A percentile compares a stretch with the other conserved stretches of the same genome.
Conservation (phyloP, 1,140 invertebrate genomes). For the Drosophila baimaii region DNA sequence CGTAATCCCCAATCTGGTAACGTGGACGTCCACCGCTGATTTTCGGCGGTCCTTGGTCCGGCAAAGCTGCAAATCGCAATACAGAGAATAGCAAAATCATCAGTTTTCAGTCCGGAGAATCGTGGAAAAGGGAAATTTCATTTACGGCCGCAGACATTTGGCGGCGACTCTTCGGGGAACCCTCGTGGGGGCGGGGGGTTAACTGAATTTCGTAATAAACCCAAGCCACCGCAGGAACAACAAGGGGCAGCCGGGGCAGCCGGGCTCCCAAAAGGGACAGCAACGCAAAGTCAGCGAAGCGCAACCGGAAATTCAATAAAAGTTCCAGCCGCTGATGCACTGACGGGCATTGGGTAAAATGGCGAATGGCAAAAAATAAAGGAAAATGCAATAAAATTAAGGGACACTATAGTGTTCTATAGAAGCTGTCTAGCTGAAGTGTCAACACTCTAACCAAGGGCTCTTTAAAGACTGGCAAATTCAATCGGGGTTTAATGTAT, state of each 20-base stretch:
- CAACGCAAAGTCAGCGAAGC: slow-evolving; percentile 53
- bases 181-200: too few species aligned
- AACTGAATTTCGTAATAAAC: slow-evolving; percentile 66
- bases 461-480: not conserved
- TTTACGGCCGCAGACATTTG: slow-evolving; percentile 62
- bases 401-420: slow-evolving; percentile 20
- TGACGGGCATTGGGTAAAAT: slow-evolving; percentile 68
- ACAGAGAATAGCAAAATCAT: slow-evolving; percentile 14
- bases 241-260: not conserved
- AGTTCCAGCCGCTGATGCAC: slow-evolving; percentile 79
- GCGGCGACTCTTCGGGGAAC: slow-evolving; percentile 6
- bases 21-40: slow-evolving; percentile 88
- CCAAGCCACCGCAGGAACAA: slow-evolving; percentile 48
- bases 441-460: slow-evolving; percentile 44
- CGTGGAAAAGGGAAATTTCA: slow-evolving; percentile 61
- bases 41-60: slow-evolving; percentile 87
- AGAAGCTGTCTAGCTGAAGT: slow-evolving; percentile 8
- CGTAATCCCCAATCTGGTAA: slow-evolving; percentile 88
- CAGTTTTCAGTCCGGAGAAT: slow-evolving; percentile 25
- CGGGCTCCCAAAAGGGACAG: slow-evolving; percentile 13
- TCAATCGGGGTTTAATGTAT: not conserved
- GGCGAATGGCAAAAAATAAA: slow-evolving; percentile 38
- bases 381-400: slow-evolving; percentile 37
- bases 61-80: slow-evolving; percentile 85
- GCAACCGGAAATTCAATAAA: slow-evolving; percentile 81